A percentile compares a stretch with the other conserved stretches of the same genome.
phyloP scores from a whole-genome alignment of 1,140 invertebrate genomes.

The Panagrolaimus sp. region DNA sequence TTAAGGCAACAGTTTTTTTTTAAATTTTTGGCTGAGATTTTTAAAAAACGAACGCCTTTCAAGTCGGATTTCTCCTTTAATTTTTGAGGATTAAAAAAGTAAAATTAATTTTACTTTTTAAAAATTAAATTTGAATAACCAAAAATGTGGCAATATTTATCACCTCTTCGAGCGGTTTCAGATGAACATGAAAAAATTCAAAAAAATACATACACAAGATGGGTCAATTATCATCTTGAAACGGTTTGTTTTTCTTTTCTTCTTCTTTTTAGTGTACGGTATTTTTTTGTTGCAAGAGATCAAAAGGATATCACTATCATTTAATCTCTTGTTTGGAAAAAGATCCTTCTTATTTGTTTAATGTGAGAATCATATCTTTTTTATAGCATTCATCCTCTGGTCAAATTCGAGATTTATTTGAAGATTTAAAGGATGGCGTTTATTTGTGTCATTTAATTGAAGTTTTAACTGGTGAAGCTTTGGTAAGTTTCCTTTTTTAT shows the following conservation, averaged over 20 bases:
- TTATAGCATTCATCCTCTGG: constrained; percentile 80
- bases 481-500: constrained; percentile 66
- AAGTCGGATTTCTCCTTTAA: too few relatives aligned
- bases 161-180: constrained; percentile 62
- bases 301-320: too few relatives aligned
- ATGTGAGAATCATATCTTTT: neutral
- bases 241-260: constrained; percentile 69
- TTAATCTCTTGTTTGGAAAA: too few relatives aligned
- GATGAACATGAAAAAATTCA: constrained; percentile 98
- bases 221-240: constrained; percentile 94
- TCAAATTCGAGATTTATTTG: constrained; percentile 80
- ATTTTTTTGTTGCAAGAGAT: too few relatives aligned
- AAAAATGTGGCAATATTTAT: constrained; percentile 19
- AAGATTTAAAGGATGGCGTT: constrained; percentile 87
- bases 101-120: too few relatives aligned
- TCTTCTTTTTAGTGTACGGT: neutral
- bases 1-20: too few relatives aligned
- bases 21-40: too few relatives aligned
- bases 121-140: neutral
- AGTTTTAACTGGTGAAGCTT: constrained; percentile 83
- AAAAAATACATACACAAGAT: constrained; percentile 98
- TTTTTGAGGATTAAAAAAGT: too few relatives aligned
- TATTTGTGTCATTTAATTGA: constrained; percentile 81
- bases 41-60: too few relatives aligned
- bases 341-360: too few relatives aligned